Conservation (phyloP, 53 echinoderm and acorn worm species). For the Crossaster papposus region DNA sequence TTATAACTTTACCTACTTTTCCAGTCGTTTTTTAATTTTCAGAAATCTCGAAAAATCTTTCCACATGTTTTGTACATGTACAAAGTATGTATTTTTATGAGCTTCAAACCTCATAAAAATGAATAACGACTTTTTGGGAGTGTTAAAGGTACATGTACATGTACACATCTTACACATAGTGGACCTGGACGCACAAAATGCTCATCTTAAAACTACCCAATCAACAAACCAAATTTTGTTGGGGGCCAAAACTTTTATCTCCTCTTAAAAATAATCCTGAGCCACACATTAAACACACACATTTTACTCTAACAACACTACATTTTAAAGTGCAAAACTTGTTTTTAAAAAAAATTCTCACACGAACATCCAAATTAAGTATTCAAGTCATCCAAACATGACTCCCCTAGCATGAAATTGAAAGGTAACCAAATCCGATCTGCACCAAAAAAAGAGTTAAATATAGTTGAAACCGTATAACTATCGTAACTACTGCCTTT, state of each 20-base stretch:
- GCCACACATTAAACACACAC: background rate
- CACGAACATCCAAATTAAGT: constrained; percentile 25
- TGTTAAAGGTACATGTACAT: no score
- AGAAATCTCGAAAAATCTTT: no score
- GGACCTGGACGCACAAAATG: no score
- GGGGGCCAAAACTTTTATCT: background rate
- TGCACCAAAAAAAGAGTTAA: background rate
- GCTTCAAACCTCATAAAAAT: no score
- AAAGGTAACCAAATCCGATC: constrained; percentile 23
- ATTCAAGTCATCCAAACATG: constrained; percentile 14
- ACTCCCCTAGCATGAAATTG: constrained; percentile 52
- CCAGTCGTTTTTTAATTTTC: no score
- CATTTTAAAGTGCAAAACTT: background rate
- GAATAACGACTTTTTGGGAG: no score
- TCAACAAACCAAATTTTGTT: no score
- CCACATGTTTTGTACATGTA: no score
- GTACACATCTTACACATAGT: no score
- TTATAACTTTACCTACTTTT: background rate
- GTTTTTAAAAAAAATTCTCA: background rate
- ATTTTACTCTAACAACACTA: background rate
- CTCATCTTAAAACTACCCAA: no score
- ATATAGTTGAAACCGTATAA: constrained; percentile 44
- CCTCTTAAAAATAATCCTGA: background rate
- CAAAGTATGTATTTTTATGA: no score
- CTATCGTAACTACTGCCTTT: background rate